These are phyloP conservation scores for Drosophila equinoxialis DNA, from an alignment of 1,140 invertebrate species.

Conservation along the genomic window DNA sequence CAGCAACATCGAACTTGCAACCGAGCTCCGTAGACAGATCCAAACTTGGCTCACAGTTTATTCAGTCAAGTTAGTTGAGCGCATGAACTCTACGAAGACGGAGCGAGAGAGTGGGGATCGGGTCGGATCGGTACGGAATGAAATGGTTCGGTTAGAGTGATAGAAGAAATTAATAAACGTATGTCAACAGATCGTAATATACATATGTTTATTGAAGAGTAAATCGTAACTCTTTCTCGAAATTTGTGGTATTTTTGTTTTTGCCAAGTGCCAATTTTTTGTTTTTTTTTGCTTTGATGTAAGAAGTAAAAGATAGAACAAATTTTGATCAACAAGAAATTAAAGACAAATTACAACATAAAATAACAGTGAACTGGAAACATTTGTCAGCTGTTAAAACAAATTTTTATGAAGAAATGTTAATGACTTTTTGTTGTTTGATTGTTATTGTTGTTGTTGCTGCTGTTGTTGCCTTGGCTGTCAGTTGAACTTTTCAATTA, in stretches of 20 bases:
- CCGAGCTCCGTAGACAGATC: constrained; percentile 12
- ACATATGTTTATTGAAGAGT: too few relatives aligned
- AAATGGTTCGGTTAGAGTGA: background rate
- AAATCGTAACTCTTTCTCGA: too few relatives aligned
- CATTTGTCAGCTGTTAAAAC: constrained; percentile 78
- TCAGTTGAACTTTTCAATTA: constrained; percentile 74
- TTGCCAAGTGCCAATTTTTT: background rate
- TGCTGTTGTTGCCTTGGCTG: constrained; percentile 13
- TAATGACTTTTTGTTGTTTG: constrained; percentile 58
- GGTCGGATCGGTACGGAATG: background rate
- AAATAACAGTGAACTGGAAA: constrained; percentile 43
- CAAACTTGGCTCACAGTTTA: constrained; percentile 5
- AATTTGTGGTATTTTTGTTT: background rate
- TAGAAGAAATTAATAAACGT: constrained; percentile 22
- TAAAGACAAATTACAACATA: constrained; percentile 49
- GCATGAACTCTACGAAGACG: constrained; percentile 42
- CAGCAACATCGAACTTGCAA: constrained; percentile 21
- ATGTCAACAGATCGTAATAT: background rate
- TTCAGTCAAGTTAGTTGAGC: constrained; percentile 44
- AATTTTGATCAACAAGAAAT: constrained; percentile 29
- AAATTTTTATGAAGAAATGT: constrained; percentile 65
- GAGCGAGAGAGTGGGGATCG: constrained; percentile 17
- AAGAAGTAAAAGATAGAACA: constrained; percentile 5
- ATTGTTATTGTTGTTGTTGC: constrained; percentile 24
- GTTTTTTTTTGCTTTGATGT: background rate